These are phyloP conservation scores for Enteromius fasciolatus DNA, from an alignment of 2,797 vertebrate genomes.

Conservation along the genomic window DNA sequence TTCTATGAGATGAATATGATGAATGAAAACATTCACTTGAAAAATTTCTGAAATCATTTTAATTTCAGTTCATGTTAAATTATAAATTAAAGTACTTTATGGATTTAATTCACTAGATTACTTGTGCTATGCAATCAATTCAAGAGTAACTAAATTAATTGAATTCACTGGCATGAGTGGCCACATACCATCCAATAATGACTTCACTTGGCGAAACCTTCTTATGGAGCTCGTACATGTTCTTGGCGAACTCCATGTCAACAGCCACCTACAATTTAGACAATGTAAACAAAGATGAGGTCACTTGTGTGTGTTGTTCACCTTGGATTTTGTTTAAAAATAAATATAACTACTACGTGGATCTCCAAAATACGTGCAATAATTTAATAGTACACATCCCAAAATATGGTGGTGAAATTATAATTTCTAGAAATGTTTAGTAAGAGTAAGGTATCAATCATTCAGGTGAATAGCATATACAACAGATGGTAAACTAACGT, in stretches of 20 bases:
- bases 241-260: slow-evolving; percentile 99
- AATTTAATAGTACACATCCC: too few relatives aligned
- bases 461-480: background rate
- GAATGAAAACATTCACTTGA: background rate
- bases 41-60: background rate
- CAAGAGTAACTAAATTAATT: background rate
- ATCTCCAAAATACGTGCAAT: background rate
- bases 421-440: background rate
- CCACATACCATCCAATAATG: slow-evolving; percentile 91
- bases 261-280: slow-evolving; percentile 86
- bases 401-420: too few relatives aligned
- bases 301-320: background rate
- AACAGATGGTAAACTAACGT: too few relatives aligned
- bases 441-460: background rate
- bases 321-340: background rate
- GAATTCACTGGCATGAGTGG: background rate
- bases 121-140: background rate
- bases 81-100: background rate
- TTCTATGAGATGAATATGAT: background rate
- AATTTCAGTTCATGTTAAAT: background rate
- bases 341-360: background rate
- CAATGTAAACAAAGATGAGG: background rate
- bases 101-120: background rate
- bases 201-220: slow-evolving; percentile 95
- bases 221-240: slow-evolving; percentile 99